phyloP scores from a whole-genome alignment of 1,140 invertebrate species.

The Stenopsyche tienmushanensis region DNA sequence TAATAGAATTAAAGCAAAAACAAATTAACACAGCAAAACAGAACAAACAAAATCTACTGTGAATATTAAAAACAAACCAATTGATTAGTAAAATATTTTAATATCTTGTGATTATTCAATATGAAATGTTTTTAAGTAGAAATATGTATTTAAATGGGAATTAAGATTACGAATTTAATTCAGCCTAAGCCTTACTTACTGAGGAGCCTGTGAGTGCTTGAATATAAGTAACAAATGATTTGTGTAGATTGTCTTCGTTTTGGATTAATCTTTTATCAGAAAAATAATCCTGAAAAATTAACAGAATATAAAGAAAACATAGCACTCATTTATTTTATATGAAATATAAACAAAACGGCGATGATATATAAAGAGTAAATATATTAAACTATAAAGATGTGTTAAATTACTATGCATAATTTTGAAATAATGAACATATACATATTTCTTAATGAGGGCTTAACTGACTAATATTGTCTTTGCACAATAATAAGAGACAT shows the following conservation, averaged over 20 bases:
- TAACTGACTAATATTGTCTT: too few species aligned
- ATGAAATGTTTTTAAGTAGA: background rate
- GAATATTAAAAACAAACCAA: background rate
- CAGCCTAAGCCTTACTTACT: constrained; percentile 25
- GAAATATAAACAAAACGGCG: too few species aligned
- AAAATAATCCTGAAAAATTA: background rate
- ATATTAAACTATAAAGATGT: too few species aligned
- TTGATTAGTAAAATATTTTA: background rate
- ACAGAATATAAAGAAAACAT: too few species aligned
- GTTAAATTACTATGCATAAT: too few species aligned
- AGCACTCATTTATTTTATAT: too few species aligned
- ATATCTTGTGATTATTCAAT: background rate
- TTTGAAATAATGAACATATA: too few species aligned
- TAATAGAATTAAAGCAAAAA: background rate
- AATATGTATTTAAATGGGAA: background rate
- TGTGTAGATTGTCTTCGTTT: constrained; percentile 37
- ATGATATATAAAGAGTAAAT: too few species aligned
- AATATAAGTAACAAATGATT: constrained; percentile 39
- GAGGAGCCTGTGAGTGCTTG: constrained; percentile 36
- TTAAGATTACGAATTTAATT: background rate
- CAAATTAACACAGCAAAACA: background rate
- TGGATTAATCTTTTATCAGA: constrained; percentile 31
- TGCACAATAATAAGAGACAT: too few species aligned
- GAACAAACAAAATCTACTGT: background rate
- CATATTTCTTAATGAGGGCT: too few species aligned